A percentile compares a stretch with the other conserved stretches of the same genome.
phyloP scores from a whole-genome alignment of 2,797 vertebrate species.

The Todus mexicanus region DNA sequence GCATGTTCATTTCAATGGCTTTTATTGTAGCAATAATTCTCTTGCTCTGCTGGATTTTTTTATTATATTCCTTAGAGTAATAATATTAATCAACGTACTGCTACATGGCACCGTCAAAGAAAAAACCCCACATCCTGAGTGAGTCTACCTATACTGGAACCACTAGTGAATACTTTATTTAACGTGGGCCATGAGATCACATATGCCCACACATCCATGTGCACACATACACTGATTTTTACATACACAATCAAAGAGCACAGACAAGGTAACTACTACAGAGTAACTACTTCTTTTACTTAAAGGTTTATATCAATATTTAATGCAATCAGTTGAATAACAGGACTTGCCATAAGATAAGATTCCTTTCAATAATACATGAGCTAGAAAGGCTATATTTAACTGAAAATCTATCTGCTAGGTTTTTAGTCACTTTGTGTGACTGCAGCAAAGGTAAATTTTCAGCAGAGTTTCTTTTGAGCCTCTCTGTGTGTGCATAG shows the following conservation, averaged over 20 bases:
- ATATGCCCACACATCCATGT: rapidly evolving
- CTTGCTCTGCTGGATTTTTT: not conserved
- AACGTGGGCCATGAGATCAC: not conserved
- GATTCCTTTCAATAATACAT: not conserved
- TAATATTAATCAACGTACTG: constrained; percentile 37
- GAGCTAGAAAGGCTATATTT: not conserved
- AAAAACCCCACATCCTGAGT: not conserved
- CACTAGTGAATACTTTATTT: not conserved
- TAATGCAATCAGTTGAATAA: not conserved
- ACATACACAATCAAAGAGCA: not conserved
- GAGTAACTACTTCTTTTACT: not conserved
- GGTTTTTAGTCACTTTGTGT: not conserved
- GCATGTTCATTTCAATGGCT: constrained; percentile 47
- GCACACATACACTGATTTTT: not conserved
- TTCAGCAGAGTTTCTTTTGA: not conserved
- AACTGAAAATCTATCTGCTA: not conserved
- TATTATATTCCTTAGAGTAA: constrained; percentile 48
- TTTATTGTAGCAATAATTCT: constrained; percentile 61
- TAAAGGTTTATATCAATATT: not conserved
- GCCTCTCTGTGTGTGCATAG: rapidly evolving
- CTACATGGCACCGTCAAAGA: not conserved
- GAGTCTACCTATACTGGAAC: not conserved
- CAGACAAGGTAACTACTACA: not conserved
- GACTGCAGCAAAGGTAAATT: not conserved
- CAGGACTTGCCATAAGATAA: not conserved